Evolutionary conservation across 2,113 vertebrate genomes (phyloP).

Genomic region (Castor canadensis): DNA sequence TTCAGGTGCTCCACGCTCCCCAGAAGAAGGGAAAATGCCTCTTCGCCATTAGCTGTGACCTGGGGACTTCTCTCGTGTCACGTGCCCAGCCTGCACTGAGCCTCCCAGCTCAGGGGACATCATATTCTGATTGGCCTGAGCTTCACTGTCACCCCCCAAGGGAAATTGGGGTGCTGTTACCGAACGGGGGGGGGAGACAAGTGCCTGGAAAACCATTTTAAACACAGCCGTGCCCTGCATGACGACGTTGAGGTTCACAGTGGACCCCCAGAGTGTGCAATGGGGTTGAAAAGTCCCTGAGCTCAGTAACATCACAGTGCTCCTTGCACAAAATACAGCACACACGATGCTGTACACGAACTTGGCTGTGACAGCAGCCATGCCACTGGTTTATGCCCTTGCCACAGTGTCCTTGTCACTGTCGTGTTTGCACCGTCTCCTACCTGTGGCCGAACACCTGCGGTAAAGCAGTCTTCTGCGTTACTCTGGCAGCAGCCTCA

Average conservation of each 20-base stretch:
- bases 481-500: no score
- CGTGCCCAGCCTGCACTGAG: not conserved
- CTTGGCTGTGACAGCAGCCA: no score
- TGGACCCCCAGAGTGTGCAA: no score
- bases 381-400: no score
- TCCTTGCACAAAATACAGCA: no score
- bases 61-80: not conserved
- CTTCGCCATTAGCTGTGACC: not conserved
- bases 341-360: no score
- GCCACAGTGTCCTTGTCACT: no score
- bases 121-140: not conserved
- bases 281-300: not conserved
- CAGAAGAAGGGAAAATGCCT: not conserved
- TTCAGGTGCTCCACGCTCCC: not conserved
- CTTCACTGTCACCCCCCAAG: not conserved
- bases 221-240: not conserved
- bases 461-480: no score
- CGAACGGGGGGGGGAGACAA: not conserved
- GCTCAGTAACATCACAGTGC: not conserved
- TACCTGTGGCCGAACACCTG: no score
- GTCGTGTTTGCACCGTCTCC: no score
- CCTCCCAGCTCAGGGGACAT: accelerated
- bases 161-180: not conserved
- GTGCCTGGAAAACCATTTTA: not conserved
- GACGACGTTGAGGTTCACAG: not conserved